A percentile compares a stretch with the other conserved stretches of the same genome.
phyloP scores from a whole-genome alignment of 2,113 vertebrate genomes.

The Taurulus bubalis region DNA sequence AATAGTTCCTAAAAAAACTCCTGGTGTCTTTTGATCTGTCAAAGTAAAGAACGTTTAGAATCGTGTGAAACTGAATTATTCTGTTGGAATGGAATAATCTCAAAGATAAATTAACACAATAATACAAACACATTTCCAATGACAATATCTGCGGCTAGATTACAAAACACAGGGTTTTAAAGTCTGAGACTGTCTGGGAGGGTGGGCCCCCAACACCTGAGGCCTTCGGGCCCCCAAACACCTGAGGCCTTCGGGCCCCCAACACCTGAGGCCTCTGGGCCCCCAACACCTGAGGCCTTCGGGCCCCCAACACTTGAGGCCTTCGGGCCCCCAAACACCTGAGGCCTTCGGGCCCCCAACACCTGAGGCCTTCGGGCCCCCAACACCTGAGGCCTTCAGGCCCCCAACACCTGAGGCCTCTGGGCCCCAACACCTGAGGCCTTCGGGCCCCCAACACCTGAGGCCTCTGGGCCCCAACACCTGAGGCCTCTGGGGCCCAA shows the following conservation, averaged over 20 bases:
- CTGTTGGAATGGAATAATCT: too few species aligned
- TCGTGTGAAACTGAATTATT: too few species aligned
- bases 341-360: too few species aligned
- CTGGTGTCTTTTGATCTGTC: background rate
- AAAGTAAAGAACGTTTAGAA: background rate
- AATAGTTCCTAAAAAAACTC: background rate
- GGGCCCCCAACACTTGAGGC: background rate
- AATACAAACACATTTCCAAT: too few species aligned
- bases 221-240: background rate
- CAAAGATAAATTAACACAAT: background rate
- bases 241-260: conserved; percentile 15
- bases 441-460: background rate
- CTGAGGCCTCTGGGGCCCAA: conserved; percentile 37
- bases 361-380: background rate
- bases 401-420: conserved; percentile 43
- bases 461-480: conserved; percentile 23
- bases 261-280: too few species aligned
- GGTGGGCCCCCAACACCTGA: too few species aligned
- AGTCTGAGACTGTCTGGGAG: too few species aligned
- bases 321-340: conserved; percentile 42
- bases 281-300: background rate
- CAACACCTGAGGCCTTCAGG: background rate
- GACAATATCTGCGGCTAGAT: too few species aligned
- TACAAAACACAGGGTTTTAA: too few species aligned
- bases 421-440: too few species aligned